Evolutionary conservation across 2,113 vertebrate species (phyloP).

Genomic region (Catharus minimus): DNA sequence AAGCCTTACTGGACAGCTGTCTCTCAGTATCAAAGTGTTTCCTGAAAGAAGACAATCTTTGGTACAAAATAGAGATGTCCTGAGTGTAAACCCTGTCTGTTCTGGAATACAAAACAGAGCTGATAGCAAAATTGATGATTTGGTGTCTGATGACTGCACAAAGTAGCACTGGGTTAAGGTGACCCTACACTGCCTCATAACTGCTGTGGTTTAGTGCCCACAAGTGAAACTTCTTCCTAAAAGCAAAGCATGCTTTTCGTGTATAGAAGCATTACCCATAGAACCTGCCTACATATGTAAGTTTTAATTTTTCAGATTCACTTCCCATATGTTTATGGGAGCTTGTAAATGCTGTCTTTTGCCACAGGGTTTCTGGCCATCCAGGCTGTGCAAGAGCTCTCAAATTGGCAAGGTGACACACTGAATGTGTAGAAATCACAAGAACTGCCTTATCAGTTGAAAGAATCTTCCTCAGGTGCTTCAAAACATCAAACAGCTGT

Average conservation of each 20-base stretch:
- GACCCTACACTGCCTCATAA: not conserved
- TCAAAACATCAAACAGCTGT: not conserved
- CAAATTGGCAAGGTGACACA: rapidly evolving
- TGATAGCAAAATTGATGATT: not conserved
- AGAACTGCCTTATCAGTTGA: not conserved
- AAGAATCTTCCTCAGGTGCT: not conserved
- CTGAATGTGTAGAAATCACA: not conserved
- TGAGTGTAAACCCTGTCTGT: not conserved
- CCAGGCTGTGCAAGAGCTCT: not conserved
- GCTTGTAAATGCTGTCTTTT: not conserved
- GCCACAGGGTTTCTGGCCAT: not conserved
- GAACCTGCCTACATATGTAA: not conserved
- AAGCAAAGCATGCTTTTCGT: not conserved
- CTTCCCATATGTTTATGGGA: not conserved
- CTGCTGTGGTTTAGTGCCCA: not conserved
- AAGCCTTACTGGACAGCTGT: not conserved
- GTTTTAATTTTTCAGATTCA: not conserved
- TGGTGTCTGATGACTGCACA: rapidly evolving
- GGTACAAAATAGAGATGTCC: not conserved
- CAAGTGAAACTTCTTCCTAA: not conserved
- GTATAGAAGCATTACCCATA: rapidly evolving
- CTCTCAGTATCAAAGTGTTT: not conserved
- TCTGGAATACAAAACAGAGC: not conserved
- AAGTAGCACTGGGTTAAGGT: not conserved
- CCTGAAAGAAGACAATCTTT: not conserved